Conservation (phyloP, 1,140 invertebrate species). For the Aphis craccivora region DNA sequence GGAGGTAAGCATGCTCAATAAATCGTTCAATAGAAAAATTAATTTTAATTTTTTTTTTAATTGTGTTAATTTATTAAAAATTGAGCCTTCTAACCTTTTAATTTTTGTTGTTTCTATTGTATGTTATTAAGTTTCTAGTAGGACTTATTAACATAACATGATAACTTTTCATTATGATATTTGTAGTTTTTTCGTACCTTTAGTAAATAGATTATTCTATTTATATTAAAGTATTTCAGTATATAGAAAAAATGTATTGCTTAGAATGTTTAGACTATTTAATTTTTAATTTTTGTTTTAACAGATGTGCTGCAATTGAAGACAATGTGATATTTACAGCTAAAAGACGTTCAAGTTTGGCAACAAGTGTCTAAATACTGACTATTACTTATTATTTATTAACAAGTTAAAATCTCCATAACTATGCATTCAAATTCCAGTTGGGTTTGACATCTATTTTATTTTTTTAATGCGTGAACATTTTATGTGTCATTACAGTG, state of each 20-base stretch:
- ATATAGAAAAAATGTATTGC: background rate
- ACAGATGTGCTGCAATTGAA: constrained; percentile 25
- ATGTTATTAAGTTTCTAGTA: too few relatives aligned
- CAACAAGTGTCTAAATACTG: constrained; percentile 34
- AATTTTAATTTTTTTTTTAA: too few relatives aligned
- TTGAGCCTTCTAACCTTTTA: too few relatives aligned
- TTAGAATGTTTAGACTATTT: background rate
- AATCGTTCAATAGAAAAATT: too few relatives aligned
- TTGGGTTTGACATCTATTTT: background rate
- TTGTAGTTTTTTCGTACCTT: background rate
- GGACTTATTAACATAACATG: background rate
- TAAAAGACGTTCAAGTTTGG: constrained; percentile 30
- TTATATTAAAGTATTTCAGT: background rate
- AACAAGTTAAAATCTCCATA: background rate
- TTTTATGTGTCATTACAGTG: background rate
- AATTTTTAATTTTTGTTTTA: background rate
- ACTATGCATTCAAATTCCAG: background rate
- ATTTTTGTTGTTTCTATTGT: too few relatives aligned
- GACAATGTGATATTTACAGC: background rate
- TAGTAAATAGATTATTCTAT: background rate
- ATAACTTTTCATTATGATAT: background rate
- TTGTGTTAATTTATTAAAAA: too few relatives aligned
- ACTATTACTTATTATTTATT: background rate
- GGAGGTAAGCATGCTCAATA: too few relatives aligned
- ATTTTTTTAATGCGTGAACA: background rate